A percentile compares a stretch with the other conserved stretches of the same genome.
These are phyloP conservation scores for Leptinotarsa undecemlineata DNA, from an alignment of 1,140 invertebrate species.

Conservation along the genomic window DNA sequence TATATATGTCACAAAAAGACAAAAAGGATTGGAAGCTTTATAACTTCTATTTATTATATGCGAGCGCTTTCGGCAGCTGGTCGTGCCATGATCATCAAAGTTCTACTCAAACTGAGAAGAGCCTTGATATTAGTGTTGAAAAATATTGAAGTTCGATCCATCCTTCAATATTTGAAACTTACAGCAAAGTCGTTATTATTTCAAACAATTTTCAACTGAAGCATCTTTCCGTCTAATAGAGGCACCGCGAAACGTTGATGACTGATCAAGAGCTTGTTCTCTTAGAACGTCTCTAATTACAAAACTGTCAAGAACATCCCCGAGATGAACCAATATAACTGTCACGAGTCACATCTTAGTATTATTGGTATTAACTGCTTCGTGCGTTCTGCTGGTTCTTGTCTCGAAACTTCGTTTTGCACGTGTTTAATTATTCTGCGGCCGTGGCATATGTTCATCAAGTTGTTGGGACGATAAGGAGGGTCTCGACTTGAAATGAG, in stretches of 20 bases:
- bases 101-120: no score
- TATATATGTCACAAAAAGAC: no score
- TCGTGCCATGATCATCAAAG: no score
- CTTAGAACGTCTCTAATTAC: conserved; percentile 44
- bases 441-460: conserved; percentile 12
- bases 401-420: conserved; percentile 9
- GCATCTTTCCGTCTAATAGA: neutral
- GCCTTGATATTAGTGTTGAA: no score
- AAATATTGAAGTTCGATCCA: no score
- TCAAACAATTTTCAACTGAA: neutral
- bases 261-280: conserved; percentile 35
- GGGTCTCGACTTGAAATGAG: neutral
- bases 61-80: no score
- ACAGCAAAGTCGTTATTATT: no score
- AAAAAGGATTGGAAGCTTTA: no score
- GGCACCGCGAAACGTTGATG: conserved; percentile 11
- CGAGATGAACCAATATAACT: conserved; percentile 50
- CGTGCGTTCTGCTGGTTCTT: conserved; percentile 5
- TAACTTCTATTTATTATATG: no score
- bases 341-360: conserved; percentile 46
- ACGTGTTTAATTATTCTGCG: conserved; percentile 12
- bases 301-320: conserved; percentile 33
- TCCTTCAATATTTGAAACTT: no score
- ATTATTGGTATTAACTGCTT: conserved; percentile 29
- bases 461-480: conserved; percentile 1